Evolutionary conservation across 2,888 invertebrate genomes (phyloP).

Genomic region (Elysia crispata): DNA sequence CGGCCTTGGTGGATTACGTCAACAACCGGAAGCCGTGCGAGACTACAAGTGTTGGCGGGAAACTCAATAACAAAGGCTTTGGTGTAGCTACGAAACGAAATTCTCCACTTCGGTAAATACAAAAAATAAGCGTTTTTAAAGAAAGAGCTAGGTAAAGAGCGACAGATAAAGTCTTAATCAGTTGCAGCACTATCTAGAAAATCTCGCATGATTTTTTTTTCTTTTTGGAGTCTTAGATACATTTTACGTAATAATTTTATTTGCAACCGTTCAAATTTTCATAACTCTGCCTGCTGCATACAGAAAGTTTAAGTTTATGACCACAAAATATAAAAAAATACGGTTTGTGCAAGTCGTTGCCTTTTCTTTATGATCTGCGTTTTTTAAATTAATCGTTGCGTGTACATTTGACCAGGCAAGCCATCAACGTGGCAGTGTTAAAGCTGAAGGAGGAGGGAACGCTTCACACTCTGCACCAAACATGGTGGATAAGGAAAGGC

Average conservation of each 20-base stretch:
- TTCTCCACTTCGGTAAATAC: slow-evolving; percentile 63
- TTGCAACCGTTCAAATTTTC: no score
- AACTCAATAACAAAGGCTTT: slow-evolving; percentile 90
- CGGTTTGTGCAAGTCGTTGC: no score
- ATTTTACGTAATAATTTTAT: no score
- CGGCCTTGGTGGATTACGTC: slow-evolving; percentile 86
- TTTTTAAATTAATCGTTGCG: no score
- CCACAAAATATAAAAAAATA: no score
- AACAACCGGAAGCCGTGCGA: slow-evolving; percentile 88
- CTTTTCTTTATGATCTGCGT: no score
- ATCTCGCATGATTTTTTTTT: neutral
- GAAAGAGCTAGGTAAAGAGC: neutral
- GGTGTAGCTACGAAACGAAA: slow-evolving; percentile 93
- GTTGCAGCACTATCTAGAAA: neutral
- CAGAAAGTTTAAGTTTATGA: no score
- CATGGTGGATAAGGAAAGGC: slow-evolving; percentile 93
- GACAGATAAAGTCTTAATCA: neutral
- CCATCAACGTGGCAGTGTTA: slow-evolving; percentile 93
- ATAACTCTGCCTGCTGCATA: no score
- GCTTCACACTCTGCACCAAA: slow-evolving; percentile 90
- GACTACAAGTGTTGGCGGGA: slow-evolving; percentile 84
- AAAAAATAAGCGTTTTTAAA: no score
- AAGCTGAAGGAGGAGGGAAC: slow-evolving; percentile 94
- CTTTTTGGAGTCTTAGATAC: no score
- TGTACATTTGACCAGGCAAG: slow-evolving; percentile 84